These are phyloP conservation scores for Callimorpha dominula DNA, from an alignment of 2,888 invertebrate species.

Conservation along the genomic window DNA sequence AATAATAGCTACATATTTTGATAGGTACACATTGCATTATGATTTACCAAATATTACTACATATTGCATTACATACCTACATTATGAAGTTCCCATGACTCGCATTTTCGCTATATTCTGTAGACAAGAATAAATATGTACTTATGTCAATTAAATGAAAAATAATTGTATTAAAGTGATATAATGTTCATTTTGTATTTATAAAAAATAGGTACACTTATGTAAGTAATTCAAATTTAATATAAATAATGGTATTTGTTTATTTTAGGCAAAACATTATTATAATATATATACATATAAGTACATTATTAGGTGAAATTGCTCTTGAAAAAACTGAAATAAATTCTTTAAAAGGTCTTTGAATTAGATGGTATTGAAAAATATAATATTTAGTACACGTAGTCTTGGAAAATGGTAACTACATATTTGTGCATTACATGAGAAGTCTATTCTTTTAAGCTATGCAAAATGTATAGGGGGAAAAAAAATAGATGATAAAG, in stretches of 20 bases:
- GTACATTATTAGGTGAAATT: constrained; percentile 42
- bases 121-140: not conserved
- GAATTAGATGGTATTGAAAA: not conserved
- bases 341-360: not conserved
- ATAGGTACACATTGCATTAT: not conserved
- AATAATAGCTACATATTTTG: not conserved
- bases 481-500: not conserved
- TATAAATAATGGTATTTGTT: not conserved
- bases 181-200: not conserved
- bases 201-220: not conserved
- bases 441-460: not conserved
- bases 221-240: not conserved
- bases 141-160: not conserved
- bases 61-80: not conserved
- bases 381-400: not conserved
- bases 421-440: constrained; percentile 17
- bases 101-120: not conserved
- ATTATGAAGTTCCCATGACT: not conserved
- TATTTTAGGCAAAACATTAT: not conserved
- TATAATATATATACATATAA: constrained; percentile 35
- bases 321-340: not conserved
- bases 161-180: not conserved
- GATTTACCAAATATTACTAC: not conserved
- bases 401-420: not conserved
- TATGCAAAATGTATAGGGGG: not conserved